Evolutionary conservation across 2,113 vertebrate species (phyloP), one percentile per base, ranked within the genome.

Genomic region (Galeopterus variegatus): DNA sequence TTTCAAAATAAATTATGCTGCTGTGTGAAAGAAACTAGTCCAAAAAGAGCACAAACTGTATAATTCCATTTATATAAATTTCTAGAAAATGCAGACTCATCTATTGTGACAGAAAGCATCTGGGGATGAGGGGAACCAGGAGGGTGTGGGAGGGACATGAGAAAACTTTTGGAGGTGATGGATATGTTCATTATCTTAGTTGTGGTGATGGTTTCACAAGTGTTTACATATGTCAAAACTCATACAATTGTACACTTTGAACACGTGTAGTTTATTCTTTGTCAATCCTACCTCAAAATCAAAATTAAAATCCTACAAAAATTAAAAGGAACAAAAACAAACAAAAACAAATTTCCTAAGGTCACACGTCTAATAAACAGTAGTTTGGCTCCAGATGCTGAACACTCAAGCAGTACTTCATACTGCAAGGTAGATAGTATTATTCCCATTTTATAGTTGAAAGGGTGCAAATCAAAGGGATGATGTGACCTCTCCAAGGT

Each of bases 291-390:
- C 23, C 33, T 52, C 23, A 60, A 58, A 41, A 41, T 41, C 41
- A 41, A 41, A 41, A 3, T 41, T 41, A 41, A 41, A 41, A 41
- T 41, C 41, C 64, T 48, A 41, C 24, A 48, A 33, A 76, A 70
- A 36, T 6, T 60, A 24, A 75, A 72, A 48, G 7, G 28, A 9
- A 45, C 1, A 2, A 85, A 94, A 64, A 23, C 83, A 87, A 81
- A 69, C 18, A n/a, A 15, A 88, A 94, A 72, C 31, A 79, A 72
- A 56, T 65, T 94, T 75, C 67, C 23, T 18, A 52, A 95, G 70
- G 24, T 36, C 13, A 14, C 17, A 23, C 12, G 12, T 75, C 62
- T 80, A 58, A 73, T 72, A 52, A 56, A 72, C 26, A 23, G 6
- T 62, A 69, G 67, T 58, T 56, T 70, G 50, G 5, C 11, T 83